Evolutionary conservation across 2,113 vertebrate species (phyloP), one percentile per base, ranked within the genome.

Genomic region (Chionodraco myersi): DNA sequence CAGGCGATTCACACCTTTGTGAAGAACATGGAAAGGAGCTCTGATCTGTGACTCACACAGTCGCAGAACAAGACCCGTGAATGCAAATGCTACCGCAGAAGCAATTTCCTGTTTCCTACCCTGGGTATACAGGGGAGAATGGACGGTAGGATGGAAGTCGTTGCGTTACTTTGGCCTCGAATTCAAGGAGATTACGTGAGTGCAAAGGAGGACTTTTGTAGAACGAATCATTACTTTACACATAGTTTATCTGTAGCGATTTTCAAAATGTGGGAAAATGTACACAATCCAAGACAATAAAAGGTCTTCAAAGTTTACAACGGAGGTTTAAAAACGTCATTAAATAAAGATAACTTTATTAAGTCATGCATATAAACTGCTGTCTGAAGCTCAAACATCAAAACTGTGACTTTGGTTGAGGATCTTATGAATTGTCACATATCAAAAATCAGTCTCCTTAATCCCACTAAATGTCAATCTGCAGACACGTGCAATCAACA

Each of bases 331-430:
- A 30, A 30, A 30, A 30, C 30, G 30, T 30, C 30, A 30, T 30
- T 30, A 3, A 30, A 30, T 30, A 21, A 34, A 12, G 0, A 58
- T 30, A 30, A 3, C 2, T 30, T 30, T 54, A 54, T 64, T 23
- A 47, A 23, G 16, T 69, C 30, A 30, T 9, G n/a, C 21, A 44
- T 14, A 26, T 7, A 11, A 16, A 72, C 7, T 14, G 18, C 21
- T n/a, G 21, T 58, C 57, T 48, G 34, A 72, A 60, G 59, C 77
- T 72, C n/a, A n/a, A n/a, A 67, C 68, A 59, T 82, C 52, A 60
- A 34, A 47, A 56, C 18, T 60, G 64, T 48, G 13, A 72, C 56
- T 57, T 16, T 65, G 23, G 48, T 67, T 30, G 53, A 66, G 54
- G 62, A 48, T n/a, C 23, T 63, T 49, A 36, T 8, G 68, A 79